A percentile compares a stretch with the other conserved stretches of the same genome.
These are phyloP conservation scores for Puffinus mauretanicus DNA, from an alignment of 2,113 vertebrate genomes.

Conservation along the genomic window DNA sequence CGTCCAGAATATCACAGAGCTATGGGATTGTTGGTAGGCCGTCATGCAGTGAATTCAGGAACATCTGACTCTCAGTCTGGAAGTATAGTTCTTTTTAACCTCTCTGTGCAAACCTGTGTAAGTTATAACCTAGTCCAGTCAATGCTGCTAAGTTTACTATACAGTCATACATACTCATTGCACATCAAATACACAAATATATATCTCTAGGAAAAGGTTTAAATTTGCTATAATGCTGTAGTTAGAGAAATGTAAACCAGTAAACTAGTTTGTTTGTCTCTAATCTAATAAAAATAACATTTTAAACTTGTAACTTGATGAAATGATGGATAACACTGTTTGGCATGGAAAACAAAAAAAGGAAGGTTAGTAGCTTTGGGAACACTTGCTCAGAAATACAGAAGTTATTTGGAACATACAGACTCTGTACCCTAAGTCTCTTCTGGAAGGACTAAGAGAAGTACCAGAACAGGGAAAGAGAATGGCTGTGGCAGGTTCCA, in stretches of 20 bases:
- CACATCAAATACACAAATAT: not conserved
- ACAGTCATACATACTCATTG: not conserved
- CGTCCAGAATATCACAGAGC: not conserved
- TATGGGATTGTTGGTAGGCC: not conserved
- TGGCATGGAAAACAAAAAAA: not conserved
- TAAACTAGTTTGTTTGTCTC: not conserved
- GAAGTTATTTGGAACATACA: not conserved
- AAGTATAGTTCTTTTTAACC: not conserved
- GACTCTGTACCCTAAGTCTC: not conserved
- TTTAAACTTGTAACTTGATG: not conserved
- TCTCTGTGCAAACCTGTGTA: not conserved
- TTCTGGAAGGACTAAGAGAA: not conserved
- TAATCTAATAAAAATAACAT: not conserved
- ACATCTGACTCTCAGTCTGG: not conserved
- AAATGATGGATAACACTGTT: not conserved
- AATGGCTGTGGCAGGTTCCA: not conserved
- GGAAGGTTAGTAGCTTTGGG: not conserved
- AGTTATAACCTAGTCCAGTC: not conserved
- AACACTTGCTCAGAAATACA: not conserved
- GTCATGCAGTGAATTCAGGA: not conserved
- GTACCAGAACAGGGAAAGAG: not conserved
- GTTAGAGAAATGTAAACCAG: not conserved
- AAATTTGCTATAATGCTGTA: not conserved
- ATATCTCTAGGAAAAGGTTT: not conserved
- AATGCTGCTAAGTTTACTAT: not conserved